Conservation (phyloP, 2,888 invertebrate species). For the Salticus scenicus region DNA sequence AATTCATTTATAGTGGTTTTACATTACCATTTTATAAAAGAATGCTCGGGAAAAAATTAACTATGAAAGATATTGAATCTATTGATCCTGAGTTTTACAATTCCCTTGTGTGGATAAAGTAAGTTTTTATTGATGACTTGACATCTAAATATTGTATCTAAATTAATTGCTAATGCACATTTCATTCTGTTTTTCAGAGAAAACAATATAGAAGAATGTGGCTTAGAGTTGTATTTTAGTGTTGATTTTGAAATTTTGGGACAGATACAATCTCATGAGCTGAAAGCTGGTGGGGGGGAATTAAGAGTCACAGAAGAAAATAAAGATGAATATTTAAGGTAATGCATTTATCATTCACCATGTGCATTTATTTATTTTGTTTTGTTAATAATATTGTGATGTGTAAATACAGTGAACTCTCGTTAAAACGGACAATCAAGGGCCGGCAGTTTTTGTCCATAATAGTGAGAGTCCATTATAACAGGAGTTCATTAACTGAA, state of each 20-base stretch:
- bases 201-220: conserved; percentile 94
- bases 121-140: too few relatives aligned
- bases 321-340: conserved; percentile 93
- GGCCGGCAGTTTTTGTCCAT: too few relatives aligned
- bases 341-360: too few relatives aligned
- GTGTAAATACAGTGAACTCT: too few relatives aligned
- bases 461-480: too few relatives aligned
- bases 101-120: conserved; percentile 86
- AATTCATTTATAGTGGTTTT: conserved; percentile 99
- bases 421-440: too few relatives aligned
- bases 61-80: conserved; percentile 98
- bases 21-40: conserved; percentile 99
- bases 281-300: conserved; percentile 92
- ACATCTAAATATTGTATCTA: too few relatives aligned
- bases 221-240: conserved; percentile 95
- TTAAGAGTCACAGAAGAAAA: conserved; percentile 92
- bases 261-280: conserved; percentile 96
- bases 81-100: conserved; percentile 99
- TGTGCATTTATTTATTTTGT: too few relatives aligned
- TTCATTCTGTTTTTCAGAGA: conserved; percentile 82
- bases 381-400: too few relatives aligned
- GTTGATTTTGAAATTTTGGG: conserved; percentile 99
- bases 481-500: too few relatives aligned
- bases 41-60: conserved; percentile 97
- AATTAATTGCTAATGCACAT: too few relatives aligned